Base-by-base conservation (phyloP, 1,140 invertebrate genomes). In the Rhopalosiphum padi region DNA sequence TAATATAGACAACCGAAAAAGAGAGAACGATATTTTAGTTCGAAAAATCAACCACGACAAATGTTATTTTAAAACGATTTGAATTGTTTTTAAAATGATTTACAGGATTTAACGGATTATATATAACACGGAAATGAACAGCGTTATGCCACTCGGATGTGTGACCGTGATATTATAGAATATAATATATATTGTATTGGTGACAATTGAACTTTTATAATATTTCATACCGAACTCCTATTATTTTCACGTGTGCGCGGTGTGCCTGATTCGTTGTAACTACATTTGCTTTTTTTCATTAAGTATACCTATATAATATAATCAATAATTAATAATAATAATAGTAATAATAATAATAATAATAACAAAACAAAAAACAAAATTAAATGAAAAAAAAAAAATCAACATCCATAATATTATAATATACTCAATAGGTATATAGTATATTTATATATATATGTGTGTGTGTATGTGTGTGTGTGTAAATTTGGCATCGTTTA, bases 401-500 rank as follows among this genome's bases (percentile, higher is more conserved):
- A 77, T 77, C 60, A 77, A 77, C 60, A 77, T 77, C 15, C 60
- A 77, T 77, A 77, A 77, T 77, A 77, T 18, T 77, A n/a, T 77
- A 77, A 77, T 77, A 77, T 77, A 77, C 30, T 77, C 60, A n/a
- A n/a, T 77, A 68, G 11, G 30, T n/a, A n/a, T 35, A 77, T 77
- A 86, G 41, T 86, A 11, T 43, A 86, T 85, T 43, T 46, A 85
- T 43, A 30, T 86, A 86, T 86, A 85, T 30, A 60, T 60, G 15
- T 30, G 15, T 77, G 15, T 77, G 1, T n/a, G 15, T 25, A 22
- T 43, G 82, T 86, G 25, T 37, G 37, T 46, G 83, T 43, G 85
- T 23, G 25, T 77, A 77, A 77, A 48, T 92, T 92, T 92, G 91
- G 91, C 91, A 53, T 92, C 91, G 91, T 92, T 92, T 92, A 25